Evolutionary conservation across 2,797 vertebrate species (phyloP).

Genomic region (Alosa sapidissima): DNA sequence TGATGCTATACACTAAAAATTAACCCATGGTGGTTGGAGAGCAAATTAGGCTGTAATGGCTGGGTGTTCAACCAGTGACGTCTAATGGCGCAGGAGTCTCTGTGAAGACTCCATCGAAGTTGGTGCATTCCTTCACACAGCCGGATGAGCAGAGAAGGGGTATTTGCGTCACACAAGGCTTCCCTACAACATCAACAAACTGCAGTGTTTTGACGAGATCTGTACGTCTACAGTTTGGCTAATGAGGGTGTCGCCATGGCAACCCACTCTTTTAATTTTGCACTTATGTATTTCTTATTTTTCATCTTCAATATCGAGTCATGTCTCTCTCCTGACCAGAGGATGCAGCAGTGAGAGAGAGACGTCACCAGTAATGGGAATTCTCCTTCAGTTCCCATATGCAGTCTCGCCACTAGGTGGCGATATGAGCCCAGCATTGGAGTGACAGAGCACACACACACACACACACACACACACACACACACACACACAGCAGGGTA

Average conservation of each 20-base stretch:
- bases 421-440: slow-evolving; percentile 18
- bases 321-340: background rate
- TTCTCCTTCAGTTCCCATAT: background rate
- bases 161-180: background rate
- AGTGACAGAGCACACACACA: background rate
- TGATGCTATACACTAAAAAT: background rate
- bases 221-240: background rate
- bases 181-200: background rate
- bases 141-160: background rate
- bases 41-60: background rate
- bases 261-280: background rate
- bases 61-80: background rate
- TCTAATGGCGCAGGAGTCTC: background rate
- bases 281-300: background rate
- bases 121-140: background rate
- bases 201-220: background rate
- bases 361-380: background rate
- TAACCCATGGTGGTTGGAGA: background rate
- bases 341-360: background rate
- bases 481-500: background rate
- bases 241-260: slow-evolving; percentile 10
- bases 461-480: too few species aligned
- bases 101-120: background rate
- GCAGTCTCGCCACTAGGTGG: slow-evolving; percentile 15
- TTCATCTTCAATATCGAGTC: background rate